Base-by-base conservation (phyloP, 2,797 vertebrate genomes). In the Manis javanica region DNA sequence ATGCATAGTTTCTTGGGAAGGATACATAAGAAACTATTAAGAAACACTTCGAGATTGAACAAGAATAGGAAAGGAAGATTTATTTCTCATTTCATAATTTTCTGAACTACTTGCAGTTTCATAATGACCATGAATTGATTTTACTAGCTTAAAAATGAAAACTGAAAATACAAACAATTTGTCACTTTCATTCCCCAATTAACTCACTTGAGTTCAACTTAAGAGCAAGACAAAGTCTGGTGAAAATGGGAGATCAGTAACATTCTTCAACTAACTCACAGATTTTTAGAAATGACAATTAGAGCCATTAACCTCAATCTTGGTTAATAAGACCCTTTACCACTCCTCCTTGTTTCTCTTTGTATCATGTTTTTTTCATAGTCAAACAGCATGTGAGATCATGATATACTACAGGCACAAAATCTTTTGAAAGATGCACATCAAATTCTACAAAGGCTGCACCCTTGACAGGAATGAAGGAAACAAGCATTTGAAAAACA, bases 321-420 rank as follows among this genome's bases (percentile, higher is more conserved):
- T 74, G 55, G 34, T 77, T 85, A 79, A 19, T 53, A 77, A 90
- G 55, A 51, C 69, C 39, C 66, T 86, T 92, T 49, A 68, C 42
- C 39, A 79, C n/a, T 74, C 12, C 6, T 64, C 93, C 66, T 74
- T 10, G 2, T 88, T 83, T 89, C 12, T 10, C 37, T 81, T 63
- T 63, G 8, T 3, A 49, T 37, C 69, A 72, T 18, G 39, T 66
- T 69, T 34, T 99, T 97, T 99, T 99, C 98, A 99, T 99, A 72
- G 99, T 98, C 97, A 99, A 99, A 97, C 99, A 99, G 98, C 99
- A 99, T 0, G 99, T 99, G 64, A 99, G 99, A 98, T 99, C 99
- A 1, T 99, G 99, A 98, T 99, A 99, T 0, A 99, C 99, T 16
- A 99, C 99, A 63, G 99, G 99, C 88, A 99, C 98, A 0, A 98